These are phyloP conservation scores for Archegozetes longisetosus DNA, from an alignment of 1,140 invertebrate genomes.

Conservation along the genomic window DNA sequence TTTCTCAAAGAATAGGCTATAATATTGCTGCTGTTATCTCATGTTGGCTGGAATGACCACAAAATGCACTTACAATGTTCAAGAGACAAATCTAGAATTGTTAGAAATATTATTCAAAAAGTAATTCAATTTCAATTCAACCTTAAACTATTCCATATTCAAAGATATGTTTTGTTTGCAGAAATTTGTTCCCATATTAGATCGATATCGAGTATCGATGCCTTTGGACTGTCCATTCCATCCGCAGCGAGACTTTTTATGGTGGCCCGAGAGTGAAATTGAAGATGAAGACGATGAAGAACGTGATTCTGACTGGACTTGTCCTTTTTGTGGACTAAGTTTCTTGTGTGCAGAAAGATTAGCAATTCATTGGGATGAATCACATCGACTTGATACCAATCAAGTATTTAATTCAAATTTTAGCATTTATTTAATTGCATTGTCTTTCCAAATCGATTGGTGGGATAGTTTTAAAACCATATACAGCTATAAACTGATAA, in stretches of 20 bases:
- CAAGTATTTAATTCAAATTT: not conserved
- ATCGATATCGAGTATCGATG: conserved; percentile 61
- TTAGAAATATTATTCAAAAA: conserved; percentile 68
- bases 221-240: conserved; percentile 79
- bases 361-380: conserved; percentile 74
- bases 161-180: conserved; percentile 29
- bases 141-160: too few relatives aligned
- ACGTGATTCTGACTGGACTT: conserved; percentile 55
- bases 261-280: conserved; percentile 33
- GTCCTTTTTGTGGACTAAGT: conserved; percentile 75
- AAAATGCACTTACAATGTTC: conserved; percentile 70
- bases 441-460: too few relatives aligned
- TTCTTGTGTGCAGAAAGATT: conserved; percentile 75
- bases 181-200: conserved; percentile 74
- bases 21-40: conserved; percentile 38
- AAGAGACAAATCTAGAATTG: conserved; percentile 68
- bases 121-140: conserved; percentile 27
- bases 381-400: conserved; percentile 59
- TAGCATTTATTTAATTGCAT: not conserved
- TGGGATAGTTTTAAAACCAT: too few relatives aligned
- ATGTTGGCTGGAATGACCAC: conserved; percentile 71
- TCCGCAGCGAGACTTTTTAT: conserved; percentile 58
- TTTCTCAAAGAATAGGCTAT: not conserved
- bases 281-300: conserved; percentile 45
- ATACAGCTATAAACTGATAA: too few relatives aligned